Percentiles rank a stretch among this genome's conserved stretches.
Evolutionary conservation across 2,888 invertebrate genomes (phyloP).

Genomic region (Amitus sp.): DNA sequence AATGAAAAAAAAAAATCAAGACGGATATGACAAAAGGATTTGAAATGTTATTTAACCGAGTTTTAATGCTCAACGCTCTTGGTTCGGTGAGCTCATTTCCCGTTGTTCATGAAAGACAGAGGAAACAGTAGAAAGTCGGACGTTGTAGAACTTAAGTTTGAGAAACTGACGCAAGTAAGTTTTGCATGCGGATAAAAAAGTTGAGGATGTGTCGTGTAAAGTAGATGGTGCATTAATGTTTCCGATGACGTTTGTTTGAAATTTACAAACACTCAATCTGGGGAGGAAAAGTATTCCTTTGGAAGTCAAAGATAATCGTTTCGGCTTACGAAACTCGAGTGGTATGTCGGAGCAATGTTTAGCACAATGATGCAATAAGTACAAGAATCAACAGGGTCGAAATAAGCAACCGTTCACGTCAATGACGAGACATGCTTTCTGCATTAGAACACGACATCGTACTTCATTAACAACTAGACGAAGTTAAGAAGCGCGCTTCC

Average conservation of each 20-base stretch:
- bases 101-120: slow-evolving; percentile 37
- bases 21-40: slow-evolving; percentile 9
- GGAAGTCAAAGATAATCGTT: too few species aligned
- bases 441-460: slow-evolving; percentile 63
- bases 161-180: slow-evolving; percentile 34
- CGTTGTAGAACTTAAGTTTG: too few species aligned
- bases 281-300: too few species aligned
- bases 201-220: slow-evolving; percentile 16
- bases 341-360: too few species aligned
- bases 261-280: too few species aligned
- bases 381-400: slow-evolving; percentile 37
- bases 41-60: slow-evolving; percentile 25
- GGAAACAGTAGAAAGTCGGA: slow-evolving; percentile 36
- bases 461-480: slow-evolving; percentile 59
- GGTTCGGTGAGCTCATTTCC: slow-evolving; percentile 33
- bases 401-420: slow-evolving; percentile 33
- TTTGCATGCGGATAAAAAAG: slow-evolving; percentile 45
- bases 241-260: too few species aligned
- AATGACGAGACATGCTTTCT: slow-evolving; percentile 58
- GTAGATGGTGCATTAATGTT: too few species aligned
- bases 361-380: slow-evolving; percentile 19
- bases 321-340: too few species aligned
- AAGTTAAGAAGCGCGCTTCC: slow-evolving; percentile 42
- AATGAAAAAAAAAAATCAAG: background rate
- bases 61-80: slow-evolving; percentile 21